Evolutionary conservation across 2,113 vertebrate species (phyloP), one percentile per base, ranked within the genome.

Genomic region (Crotophaga sulcirostris): DNA sequence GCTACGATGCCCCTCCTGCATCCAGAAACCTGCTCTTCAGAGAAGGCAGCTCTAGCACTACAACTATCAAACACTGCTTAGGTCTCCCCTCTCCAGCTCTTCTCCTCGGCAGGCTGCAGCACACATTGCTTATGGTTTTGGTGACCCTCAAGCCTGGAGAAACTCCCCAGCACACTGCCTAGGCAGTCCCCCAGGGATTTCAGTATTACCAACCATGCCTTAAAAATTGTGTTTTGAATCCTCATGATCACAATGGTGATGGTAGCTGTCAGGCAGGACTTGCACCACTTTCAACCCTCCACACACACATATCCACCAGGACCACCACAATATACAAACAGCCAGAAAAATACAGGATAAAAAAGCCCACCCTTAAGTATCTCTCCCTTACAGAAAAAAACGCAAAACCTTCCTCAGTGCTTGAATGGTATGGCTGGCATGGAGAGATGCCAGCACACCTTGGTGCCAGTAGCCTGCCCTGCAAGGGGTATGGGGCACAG

Each of bases 261-360:
- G 5, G 31, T 10, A 74, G 34, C 69, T 51, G 34, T 26, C 68
- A 66, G 42, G 56, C 25, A 66, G 64, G 47, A 38, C 34, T 11
- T 23, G 33, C 5, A 66, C 8, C 1, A 1, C 6, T 45, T 80
- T 29, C 38, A 70, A 3, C 33, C 13, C 29, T 52, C 33, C 13
- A 7, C 55, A 49, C 18, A 26, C 13, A 7, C 0, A 0, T 19
- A 47, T 31, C 13, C 47, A 68, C 13, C 59, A 29, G 1, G 0
- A 40, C 17, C 33, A 20, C 6, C 17, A 8, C 23, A 49, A 11
- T 1, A 12, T 4, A 13, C 40, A 42, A 34, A 36, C 34, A 84
- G 63, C 14, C 44, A 59, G 38, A 25, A 42, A 82, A 85, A 60
- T 0, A n/a, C 11, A 26, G 16, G 8, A 18, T 13, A 28, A 13